Base-by-base conservation (phyloP, 2,113 vertebrate genomes). In the Phycodurus eques region DNA sequence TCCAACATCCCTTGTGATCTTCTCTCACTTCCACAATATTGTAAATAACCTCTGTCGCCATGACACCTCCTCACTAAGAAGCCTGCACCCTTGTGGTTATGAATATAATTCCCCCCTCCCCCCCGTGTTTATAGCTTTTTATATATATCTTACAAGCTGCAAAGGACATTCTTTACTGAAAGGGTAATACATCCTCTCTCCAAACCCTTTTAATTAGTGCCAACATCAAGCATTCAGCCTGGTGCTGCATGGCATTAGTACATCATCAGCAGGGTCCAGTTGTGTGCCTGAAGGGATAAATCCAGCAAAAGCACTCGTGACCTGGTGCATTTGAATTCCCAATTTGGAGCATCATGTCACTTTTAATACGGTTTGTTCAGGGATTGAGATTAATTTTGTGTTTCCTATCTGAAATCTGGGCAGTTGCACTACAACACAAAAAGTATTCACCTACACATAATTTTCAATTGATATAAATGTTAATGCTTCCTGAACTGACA, bases 91-190 rank as follows among this genome's bases (percentile, higher is more conserved):
- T 33, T 79, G 73, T 78, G 66, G 79, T 44, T 86, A 65, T 81
- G 74, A 83, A 81, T 88, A 79, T 44, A 71, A 62, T 71, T 64
- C 74, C 74, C 67, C 39, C 35, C 31, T 75, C 67, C 39, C 35
- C 31, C 67, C 53, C 72, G 70, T 27, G 27, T 83, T 89, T 85
- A 87, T 88, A 82, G 85, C 74, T 83, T 79, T 89, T 80, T 88
- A 44, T 83, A 88, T 94, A 79, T 92, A 91, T 93, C 88, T 93
- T 92, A 72, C 91, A 93, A 93, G 93, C 92, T 89, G 92, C 93
- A 94, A 93, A 93, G 91, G 93, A 93, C 92, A 93, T 92, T 93
- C 90, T 90, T 92, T 93, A 88, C 91, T 93, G 83, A 93, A 90
- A 93, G 92, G 93, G 92, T 93, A 93, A 93, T 89, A 11, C 63